Evolutionary conservation across 2,113 vertebrate species (phyloP).

Genomic region (Saccopteryx bilineata): DNA sequence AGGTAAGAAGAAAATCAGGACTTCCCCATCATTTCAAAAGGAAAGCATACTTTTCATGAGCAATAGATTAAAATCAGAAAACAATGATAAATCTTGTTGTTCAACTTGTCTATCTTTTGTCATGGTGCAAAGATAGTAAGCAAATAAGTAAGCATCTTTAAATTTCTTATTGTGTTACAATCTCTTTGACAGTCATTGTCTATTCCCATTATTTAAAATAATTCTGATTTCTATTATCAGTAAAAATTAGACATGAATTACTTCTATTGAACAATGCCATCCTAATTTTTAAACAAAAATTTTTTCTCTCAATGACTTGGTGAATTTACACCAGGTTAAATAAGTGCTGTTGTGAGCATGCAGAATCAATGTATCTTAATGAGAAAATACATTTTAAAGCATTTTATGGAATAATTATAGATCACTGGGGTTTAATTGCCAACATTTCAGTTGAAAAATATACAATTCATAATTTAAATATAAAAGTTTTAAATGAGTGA

Average conservation of each 20-base stretch:
- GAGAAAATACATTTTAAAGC: constrained; percentile 8
- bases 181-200: neutral
- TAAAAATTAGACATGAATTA: neutral
- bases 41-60: neutral
- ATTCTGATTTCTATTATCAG: neutral
- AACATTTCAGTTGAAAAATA: neutral
- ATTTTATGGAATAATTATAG: constrained; percentile 16
- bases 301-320: neutral
- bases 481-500: neutral
- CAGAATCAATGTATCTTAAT: constrained; percentile 44
- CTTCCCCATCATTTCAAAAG: neutral
- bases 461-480: constrained; percentile 29
- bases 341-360: neutral
- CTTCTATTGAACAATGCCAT: neutral
- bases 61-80: neutral
- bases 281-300: neutral
- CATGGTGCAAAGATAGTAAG: neutral
- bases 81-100: neutral
- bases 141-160: neutral
- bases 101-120: constrained; percentile 10
- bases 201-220: constrained; percentile 24
- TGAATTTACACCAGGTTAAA: neutral
- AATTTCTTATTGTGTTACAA: neutral
- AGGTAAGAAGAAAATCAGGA: neutral
- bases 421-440: neutral